Evolutionary conservation across 2,888 invertebrate genomes (phyloP), one percentile per base, ranked within the genome.

Genomic region (Athalia cordata): DNA sequence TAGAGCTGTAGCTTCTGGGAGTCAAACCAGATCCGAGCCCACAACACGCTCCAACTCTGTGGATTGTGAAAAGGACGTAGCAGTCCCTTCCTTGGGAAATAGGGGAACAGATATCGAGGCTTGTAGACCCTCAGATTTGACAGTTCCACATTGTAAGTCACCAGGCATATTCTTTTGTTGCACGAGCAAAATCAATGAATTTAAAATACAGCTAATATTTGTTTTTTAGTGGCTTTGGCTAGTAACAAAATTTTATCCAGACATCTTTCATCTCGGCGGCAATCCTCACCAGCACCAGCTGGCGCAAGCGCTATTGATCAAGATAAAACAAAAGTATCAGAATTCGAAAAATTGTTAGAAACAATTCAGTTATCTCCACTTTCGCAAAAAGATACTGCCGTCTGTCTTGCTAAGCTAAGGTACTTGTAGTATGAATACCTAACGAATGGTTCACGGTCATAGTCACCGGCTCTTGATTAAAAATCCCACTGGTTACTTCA

Each of bases 41-140:
- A 84, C 85, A 0, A 88, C 88, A 4, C 85, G 87, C 13, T 86
- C 88, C 3, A 89, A 87, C 78, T 89, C 89, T 0, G 83, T 87
- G 11, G 88, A 89, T 66, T 88, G 86, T 70, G 88, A 88, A 6
- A 87, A 86, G 52, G 85, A 87, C 75, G 77, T 87, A 70, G 67
- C 83, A 47, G 80, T 55, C 15, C 13, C 13, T 55, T 11, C 15
- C 11, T 61, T 80, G 57, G 62, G 74, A 62, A 72, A 59, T 77
- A 81, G 80, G 72, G 59, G 74, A 75, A 57, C n/a, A 49, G 84
- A 87, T 7, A 70, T 81, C 5, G 85, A 86, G 8, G 74, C 81
- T 47, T 67, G 82, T 8, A 84, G 81, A 74, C 81, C 83, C 49
- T 81, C 86, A 3, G 86, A 89, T 78, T 81, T 89, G 13, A 87